A percentile compares a stretch with the other conserved stretches of the same genome.
phyloP scores from a whole-genome alignment of 2,113 vertebrate genomes.

The Lophotis ruficrista region DNA sequence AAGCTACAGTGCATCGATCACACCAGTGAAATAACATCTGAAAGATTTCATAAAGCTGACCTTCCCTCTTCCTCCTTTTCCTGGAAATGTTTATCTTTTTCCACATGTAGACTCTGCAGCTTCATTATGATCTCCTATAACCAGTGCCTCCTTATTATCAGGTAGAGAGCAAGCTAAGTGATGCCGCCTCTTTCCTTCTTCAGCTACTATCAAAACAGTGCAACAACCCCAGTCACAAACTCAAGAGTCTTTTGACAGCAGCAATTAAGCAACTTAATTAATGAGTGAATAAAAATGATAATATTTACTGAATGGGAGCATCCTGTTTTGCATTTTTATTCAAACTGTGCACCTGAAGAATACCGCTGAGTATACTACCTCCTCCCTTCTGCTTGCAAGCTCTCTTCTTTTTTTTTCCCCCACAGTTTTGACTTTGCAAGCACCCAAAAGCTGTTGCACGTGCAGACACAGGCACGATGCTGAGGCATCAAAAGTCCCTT shows the following conservation, averaged over 20 bases:
- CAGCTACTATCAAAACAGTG: slow-evolving; percentile 69
- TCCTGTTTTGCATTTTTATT: slow-evolving; percentile 85
- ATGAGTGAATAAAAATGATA: slow-evolving; percentile 87
- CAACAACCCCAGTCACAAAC: slow-evolving; percentile 75
- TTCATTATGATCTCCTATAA: background rate
- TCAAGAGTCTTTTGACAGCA: slow-evolving; percentile 87
- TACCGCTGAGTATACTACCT: slow-evolving; percentile 25
- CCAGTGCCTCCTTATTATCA: background rate
- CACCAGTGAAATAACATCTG: background rate
- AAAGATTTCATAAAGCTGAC: background rate
- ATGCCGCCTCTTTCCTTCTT: slow-evolving; percentile 56
- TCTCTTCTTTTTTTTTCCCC: background rate
- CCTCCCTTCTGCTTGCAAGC: slow-evolving; percentile 10
- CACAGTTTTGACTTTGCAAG: background rate
- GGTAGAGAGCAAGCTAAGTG: background rate
- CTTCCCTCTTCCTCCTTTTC: background rate
- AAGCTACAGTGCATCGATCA: background rate
- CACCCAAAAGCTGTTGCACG: background rate
- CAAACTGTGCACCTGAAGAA: slow-evolving; percentile 79
- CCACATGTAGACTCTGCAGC: background rate
- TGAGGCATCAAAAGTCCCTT: slow-evolving; percentile 4
- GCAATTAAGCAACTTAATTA: slow-evolving; percentile 91
- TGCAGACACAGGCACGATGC: background rate
- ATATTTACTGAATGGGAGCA: slow-evolving; percentile 87
- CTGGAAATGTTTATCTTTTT: background rate